phyloP scores from a whole-genome alignment of 2,113 vertebrate species.

The Orientallactaga bullata region DNA sequence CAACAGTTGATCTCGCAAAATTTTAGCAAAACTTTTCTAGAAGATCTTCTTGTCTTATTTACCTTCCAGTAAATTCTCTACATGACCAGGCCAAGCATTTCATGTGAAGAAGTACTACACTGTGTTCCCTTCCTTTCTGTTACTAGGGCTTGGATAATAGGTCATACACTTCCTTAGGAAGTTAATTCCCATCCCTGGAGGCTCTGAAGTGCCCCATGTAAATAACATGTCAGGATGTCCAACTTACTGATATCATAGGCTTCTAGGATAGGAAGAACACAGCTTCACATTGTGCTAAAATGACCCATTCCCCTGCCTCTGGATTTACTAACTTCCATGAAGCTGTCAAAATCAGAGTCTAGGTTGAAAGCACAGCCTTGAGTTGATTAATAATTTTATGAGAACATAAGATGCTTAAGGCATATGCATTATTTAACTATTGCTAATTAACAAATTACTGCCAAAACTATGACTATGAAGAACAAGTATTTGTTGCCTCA shows the following conservation, averaged over 20 bases:
- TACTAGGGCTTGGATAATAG: background rate
- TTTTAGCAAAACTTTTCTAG: background rate
- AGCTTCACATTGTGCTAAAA: background rate
- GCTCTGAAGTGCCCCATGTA: background rate
- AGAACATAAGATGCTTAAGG: background rate
- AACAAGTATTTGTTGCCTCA: background rate
- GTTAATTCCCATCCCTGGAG: background rate
- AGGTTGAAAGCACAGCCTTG: background rate
- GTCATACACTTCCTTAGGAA: background rate
- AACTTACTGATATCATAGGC: background rate
- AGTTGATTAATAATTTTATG: background rate
- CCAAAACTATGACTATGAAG: background rate
- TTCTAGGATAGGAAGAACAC: background rate
- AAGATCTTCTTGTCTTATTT: background rate
- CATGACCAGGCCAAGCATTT: background rate
- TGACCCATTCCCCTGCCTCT: background rate
- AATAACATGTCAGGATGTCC: background rate
- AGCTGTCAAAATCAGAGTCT: background rate
- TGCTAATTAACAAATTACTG: background rate
- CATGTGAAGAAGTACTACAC: background rate
- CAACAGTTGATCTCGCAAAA: background rate
- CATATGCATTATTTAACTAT: background rate
- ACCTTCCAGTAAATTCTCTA: background rate
- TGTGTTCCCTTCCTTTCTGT: background rate
- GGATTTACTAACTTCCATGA: background rate